These are phyloP conservation scores for Pardalotus punctatus DNA, from an alignment of 2,113 vertebrate species.

Conservation along the genomic window DNA sequence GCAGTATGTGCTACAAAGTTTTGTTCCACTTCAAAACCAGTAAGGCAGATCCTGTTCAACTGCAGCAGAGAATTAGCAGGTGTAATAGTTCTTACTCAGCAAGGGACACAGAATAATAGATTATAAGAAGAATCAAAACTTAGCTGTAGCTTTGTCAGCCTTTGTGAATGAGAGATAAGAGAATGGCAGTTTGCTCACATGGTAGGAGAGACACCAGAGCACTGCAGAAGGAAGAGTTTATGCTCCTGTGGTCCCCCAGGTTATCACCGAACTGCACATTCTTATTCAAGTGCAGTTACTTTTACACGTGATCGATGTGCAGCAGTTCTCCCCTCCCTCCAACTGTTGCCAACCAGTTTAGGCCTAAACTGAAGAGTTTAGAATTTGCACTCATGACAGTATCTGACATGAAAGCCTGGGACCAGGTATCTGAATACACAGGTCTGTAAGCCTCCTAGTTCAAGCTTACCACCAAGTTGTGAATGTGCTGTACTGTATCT, in stretches of 20 bases:
- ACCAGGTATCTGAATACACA: neutral
- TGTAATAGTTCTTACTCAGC: neutral
- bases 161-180: neutral
- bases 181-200: neutral
- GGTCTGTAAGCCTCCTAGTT: neutral
- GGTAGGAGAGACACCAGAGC: neutral
- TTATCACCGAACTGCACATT: neutral
- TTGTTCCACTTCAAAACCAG: neutral
- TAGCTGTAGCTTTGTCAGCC: neutral
- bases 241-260: neutral
- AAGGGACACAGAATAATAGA: neutral
- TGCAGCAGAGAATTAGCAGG: neutral
- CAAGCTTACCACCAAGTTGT: slow-evolving; percentile 70
- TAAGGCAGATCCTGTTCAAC: neutral
- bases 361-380: neutral
- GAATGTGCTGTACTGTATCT: slow-evolving; percentile 70
- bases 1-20: neutral
- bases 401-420: neutral
- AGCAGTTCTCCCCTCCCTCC: neutral
- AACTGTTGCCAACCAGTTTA: neutral
- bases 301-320: neutral
- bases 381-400: neutral
- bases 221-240: neutral
- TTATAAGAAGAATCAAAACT: neutral
- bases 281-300: neutral